Percentiles rank a stretch among this genome's conserved stretches.
Evolutionary conservation across 2,797 vertebrate genomes (phyloP).

Genomic region (Micropoecilia bifurca): DNA sequence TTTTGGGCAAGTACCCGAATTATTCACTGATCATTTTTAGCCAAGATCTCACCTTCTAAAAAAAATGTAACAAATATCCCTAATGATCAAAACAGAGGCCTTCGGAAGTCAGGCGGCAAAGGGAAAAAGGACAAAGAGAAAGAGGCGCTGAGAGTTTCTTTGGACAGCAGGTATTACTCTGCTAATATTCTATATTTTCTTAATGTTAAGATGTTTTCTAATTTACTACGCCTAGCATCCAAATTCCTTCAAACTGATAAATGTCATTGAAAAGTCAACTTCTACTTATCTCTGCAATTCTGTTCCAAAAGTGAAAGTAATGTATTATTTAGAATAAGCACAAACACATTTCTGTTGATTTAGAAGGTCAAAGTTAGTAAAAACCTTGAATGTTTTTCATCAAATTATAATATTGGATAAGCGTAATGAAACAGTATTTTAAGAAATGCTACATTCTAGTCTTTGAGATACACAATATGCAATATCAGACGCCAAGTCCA

Average conservation of each 20-base stretch:
- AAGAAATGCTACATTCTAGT: background rate
- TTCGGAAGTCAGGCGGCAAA: conserved; percentile 93
- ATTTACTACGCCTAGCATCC: background rate
- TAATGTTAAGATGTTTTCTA: background rate
- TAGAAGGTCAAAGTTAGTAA: background rate
- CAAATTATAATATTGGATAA: background rate
- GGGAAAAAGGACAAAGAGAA: conserved; percentile 90
- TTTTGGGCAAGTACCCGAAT: conserved; percentile 86
- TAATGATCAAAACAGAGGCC: conserved; percentile 80
- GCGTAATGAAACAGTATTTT: background rate
- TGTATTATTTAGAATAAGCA: background rate
- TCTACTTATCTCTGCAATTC: background rate
- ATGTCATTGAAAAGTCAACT: background rate
- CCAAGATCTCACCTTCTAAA: background rate
- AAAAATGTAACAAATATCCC: background rate
- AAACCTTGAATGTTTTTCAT: background rate
- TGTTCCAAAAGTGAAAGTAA: background rate
- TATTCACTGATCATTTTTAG: conserved; percentile 1
- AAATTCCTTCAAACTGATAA: background rate
- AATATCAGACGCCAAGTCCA: background rate
- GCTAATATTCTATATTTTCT: background rate
- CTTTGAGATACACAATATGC: background rate
- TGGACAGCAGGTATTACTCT: conserved; percentile 88
- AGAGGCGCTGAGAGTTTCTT: conserved; percentile 85
- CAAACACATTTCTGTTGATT: background rate